Evolutionary conservation across 2,797 vertebrate genomes (phyloP), one percentile per base, ranked within the genome.

Genomic region (Scolopax rusticola): DNA sequence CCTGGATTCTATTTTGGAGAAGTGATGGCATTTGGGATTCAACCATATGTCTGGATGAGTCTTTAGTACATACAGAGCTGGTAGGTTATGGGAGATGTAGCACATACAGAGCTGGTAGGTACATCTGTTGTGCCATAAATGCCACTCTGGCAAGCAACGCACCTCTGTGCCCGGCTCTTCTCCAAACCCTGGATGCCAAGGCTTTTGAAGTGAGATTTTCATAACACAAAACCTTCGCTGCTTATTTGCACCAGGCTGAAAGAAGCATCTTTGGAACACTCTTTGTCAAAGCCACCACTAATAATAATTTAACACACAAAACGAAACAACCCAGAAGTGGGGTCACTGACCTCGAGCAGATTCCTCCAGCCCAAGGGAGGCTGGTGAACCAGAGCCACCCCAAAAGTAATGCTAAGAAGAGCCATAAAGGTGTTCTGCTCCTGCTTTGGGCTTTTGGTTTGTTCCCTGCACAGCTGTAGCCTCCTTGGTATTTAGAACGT

Each of bases 1-100:
- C 90, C 96, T 89, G 90, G 83, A 90, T 95, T 91, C 94, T 89
- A 88, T 96, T 96, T 90, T 74, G 59, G 90, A 94, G 93, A 84
- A 41, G 67, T 36, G 90, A 60, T 92, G 93, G 89, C 94, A 90
- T 95, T 96, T 95, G 86, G 94, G 90, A 91, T 89, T 87, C 87
- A 93, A 5, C 74, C 90, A 53, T 87, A 81, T 84, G 90, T 65
- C 85, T 94, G 93, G 67, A 83, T 75, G 80, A 90, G 83, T 13
- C 85, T 86, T 33, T 43, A 61, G 94, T 50, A 74, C 93, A 74
- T 53, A 53, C 6, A 28, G 51, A 53, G 18, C 15, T 53, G 51
- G 51, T 53, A 28, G 51, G 82, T 59, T 57, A 25, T 8, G 0
- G 11, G 86, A 80, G 79, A 5, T 76, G 43, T 6, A 68, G 69